Base-by-base conservation (phyloP, 2,888 invertebrate species). In the Eupithecia inturbata region DNA sequence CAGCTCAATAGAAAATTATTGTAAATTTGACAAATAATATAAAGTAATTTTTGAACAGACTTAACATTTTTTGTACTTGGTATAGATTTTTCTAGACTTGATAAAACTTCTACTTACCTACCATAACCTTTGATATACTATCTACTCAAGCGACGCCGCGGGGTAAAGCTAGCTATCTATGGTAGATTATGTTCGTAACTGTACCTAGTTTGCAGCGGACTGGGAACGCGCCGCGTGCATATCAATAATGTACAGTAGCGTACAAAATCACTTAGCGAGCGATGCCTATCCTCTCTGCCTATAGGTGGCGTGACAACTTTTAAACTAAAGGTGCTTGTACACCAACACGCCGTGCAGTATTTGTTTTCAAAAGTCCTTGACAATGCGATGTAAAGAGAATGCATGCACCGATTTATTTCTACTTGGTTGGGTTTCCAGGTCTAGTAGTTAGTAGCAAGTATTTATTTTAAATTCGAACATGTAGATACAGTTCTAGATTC, bases 191-290 rank as follows among this genome's bases (percentile, higher is more conserved):
- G 68, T 63, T 63, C 31, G 22, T 67, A 57, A 31, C 16, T 72
- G 71, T 64, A 72, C 67, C 68, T 53, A 36, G 28, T 62, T 72
- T 72, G 70, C 72, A 72, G 31, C 70, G 72, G 70, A 68, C 72
- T 49, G 75, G 72, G 89, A 86, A 87, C 84, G 74, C 80, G 82
- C 83, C 85, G 83, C 85, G 77, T 87, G 89, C 82, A 82, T 90
- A 92, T 92, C 84, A 91, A 92, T 91, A 89, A 92, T 92, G 88
- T 91, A 92, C 36, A 85, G 81, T 84, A 90, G 87, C 92, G 91
- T 90, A 90, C 91, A 90, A 89, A 68, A 90, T 87, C 92, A 91
- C 91, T 91, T 89, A 90, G 86, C 85, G 87, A 82, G 79, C 83
- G 82, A 83, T 84, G 70, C 67, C 74, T 77, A n/a, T n/a, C n/a